Evolutionary conservation across 1,140 invertebrate species (phyloP), one percentile per base, ranked within the genome.

Genomic region (Magallana ariakensis): DNA sequence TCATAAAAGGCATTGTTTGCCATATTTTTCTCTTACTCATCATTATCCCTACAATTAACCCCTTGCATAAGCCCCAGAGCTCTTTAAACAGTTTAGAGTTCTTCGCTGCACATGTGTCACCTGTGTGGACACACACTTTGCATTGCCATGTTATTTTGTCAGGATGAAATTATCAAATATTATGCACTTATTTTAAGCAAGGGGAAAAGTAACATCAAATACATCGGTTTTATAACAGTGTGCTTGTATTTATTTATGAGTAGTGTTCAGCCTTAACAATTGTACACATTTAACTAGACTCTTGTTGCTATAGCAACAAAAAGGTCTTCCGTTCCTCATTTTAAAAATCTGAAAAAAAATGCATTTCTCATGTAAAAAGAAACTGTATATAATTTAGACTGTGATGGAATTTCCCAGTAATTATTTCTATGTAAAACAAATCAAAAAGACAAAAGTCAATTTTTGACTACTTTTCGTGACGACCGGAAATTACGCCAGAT

Each of bases 51-150:
- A 60, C 58, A 60, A 60, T 60, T 19, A 60, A 60, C 58, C 58
- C 58, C 58, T 60, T 60, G 10, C 58, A 60, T 60, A 60, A 15
- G 58, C 15, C 58, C 58, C 11, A 13, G 8, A 13, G 11, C 8
- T 60, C 6, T 46, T 46, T 46, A 46, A 46, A 46, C 33, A 46
- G 33, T 46, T 3, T 46, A 46, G 33, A 46, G 33, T 46, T 46
- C 33, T 46, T 46, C 33, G 33, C 33, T 46, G 33, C 33, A 5
- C 33, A 46, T 46, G 33, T 60, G 1, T 60, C 58, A 60, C 58
- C 58, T 60, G 58, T 60, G 58, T 60, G 58, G n/a, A n/a, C n/a
- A n/a, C n/a, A 60, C 58, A 60, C 58, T 60, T 60, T 60, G 58
- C 58, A 60, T 60, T 60, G 58, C 15, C 11, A 60, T 60, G 15